Percentiles rank a stretch among this genome's conserved stretches.
Evolutionary conservation across 2,888 invertebrate genomes (phyloP).

Genomic region (Coremacera marginata): DNA sequence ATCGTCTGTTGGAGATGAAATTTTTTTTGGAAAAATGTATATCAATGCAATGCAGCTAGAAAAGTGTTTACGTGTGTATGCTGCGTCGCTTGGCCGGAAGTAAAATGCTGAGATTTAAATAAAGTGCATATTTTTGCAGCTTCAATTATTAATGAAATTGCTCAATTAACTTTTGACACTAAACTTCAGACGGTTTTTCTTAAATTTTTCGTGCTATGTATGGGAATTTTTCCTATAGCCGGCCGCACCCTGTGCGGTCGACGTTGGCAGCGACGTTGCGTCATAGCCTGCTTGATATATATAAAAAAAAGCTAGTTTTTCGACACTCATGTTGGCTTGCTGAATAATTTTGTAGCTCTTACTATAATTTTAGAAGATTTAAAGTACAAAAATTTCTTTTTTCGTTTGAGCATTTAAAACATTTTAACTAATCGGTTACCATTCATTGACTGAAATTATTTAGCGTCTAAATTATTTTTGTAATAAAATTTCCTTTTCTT

Average conservation of each 20-base stretch:
- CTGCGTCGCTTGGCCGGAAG: neutral
- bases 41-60: neutral
- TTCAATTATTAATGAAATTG: neutral
- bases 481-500: neutral
- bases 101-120: neutral
- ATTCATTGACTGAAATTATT: neutral
- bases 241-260: constrained; percentile 30
- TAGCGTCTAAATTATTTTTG: neutral
- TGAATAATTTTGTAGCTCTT: no score
- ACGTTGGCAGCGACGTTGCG: constrained; percentile 23
- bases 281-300: constrained; percentile 12
- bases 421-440: neutral
- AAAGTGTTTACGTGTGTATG: neutral
- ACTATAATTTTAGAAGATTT: no score
- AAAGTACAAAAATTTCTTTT: no score
- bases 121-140: neutral
- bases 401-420: no score
- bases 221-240: neutral
- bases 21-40: neutral
- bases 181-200: neutral
- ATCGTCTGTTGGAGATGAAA: neutral
- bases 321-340: no score
- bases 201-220: neutral
- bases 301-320: neutral
- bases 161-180: neutral